Conservation (phyloP, 2,888 invertebrate genomes). For the Heterodera filipjevi region DNA sequence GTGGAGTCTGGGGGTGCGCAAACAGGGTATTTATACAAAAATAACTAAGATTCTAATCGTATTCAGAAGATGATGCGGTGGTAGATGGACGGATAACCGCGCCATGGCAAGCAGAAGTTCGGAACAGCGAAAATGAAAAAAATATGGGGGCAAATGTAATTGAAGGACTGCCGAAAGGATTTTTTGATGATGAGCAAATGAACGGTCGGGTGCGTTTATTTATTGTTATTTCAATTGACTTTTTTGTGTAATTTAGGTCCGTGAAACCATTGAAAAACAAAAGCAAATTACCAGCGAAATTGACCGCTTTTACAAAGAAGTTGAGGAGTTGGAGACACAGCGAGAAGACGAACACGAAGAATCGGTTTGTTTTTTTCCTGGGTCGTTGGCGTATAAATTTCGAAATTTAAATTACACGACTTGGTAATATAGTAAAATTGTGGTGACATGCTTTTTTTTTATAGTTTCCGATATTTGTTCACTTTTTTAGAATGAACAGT, state of each 20-base stretch:
- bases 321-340: constrained; percentile 45
- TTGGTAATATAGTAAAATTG: neutral
- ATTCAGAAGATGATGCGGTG: neutral
- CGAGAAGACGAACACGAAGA: constrained; percentile 40
- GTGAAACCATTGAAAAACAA: constrained; percentile 34
- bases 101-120: constrained; percentile 36
- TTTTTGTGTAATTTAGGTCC: constrained; percentile 26
- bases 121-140: neutral
- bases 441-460: neutral
- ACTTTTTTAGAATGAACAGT: constrained; percentile 28
- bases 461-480: too few species aligned
- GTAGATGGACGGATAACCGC: neutral
- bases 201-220: constrained; percentile 26
- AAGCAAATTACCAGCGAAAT: constrained; percentile 36
- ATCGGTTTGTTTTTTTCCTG: constrained; percentile 21
- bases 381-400: too few species aligned
- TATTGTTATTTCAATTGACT: neutral
- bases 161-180: constrained; percentile 38
- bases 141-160: constrained; percentile 22
- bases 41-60: neutral
- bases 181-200: constrained; percentile 38
- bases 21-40: neutral
- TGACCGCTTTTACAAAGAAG: constrained; percentile 36
- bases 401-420: too few species aligned
- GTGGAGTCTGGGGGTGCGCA: neutral